These are phyloP conservation scores for Neoniphon sammara DNA, from an alignment of 2,797 vertebrate species.

Conservation along the genomic window DNA sequence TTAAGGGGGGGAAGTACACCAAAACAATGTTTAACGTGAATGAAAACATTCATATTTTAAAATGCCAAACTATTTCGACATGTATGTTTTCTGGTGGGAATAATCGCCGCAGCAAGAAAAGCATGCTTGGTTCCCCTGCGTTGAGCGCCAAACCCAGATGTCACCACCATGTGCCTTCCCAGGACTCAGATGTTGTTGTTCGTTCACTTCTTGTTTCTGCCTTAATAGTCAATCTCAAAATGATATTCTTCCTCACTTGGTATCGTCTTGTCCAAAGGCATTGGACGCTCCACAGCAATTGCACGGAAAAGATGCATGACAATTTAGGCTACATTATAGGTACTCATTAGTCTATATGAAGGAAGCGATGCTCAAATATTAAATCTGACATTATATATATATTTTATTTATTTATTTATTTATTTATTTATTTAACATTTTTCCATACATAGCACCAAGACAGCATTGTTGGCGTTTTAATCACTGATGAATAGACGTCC, in stretches of 20 bases:
- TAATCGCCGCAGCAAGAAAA: constrained; percentile 42
- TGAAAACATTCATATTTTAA: not conserved
- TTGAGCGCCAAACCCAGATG: constrained; percentile 63
- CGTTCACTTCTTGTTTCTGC: constrained; percentile 31
- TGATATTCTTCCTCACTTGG: too few species aligned
- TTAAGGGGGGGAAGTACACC: too few species aligned
- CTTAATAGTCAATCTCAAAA: not conserved
- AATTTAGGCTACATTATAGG: too few species aligned
- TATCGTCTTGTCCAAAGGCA: not conserved
- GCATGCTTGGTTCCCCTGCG: not conserved
- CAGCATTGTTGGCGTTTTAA: too few species aligned
- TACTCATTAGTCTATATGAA: too few species aligned
- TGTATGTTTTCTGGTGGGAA: constrained; percentile 1
- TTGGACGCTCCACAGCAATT: constrained; percentile 4
- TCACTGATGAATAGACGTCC: too few species aligned
- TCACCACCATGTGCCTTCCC: constrained; percentile 70
- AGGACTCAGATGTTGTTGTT: constrained; percentile 30
- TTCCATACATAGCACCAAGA: too few species aligned
- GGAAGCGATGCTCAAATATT: too few species aligned
- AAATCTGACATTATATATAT: too few species aligned
- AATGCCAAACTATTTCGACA: not conserved
- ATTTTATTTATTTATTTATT: too few species aligned
- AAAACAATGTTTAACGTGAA: not conserved
- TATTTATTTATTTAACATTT: too few species aligned
- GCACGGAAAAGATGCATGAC: too few species aligned